Conservation (phyloP, 2,888 invertebrate species). For the Monoplex corrugatus region DNA sequence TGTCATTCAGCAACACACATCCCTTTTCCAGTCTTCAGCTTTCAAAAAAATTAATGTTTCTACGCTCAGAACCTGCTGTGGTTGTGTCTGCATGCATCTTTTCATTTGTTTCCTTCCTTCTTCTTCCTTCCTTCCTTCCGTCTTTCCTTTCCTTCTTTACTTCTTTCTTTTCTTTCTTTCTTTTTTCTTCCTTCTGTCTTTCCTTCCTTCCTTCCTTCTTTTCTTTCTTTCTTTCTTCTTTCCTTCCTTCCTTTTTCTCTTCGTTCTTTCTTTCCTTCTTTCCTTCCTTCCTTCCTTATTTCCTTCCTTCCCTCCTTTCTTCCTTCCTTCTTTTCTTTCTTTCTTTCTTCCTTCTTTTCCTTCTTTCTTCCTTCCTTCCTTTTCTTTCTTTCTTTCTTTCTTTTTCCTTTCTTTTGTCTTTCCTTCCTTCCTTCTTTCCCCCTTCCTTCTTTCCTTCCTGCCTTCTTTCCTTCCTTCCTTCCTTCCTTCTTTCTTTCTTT, state of each 20-base stretch:
- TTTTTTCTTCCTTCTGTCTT: not conserved
- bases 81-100: not conserved
- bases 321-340: not conserved
- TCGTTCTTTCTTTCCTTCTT: not conserved
- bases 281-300: not conserved
- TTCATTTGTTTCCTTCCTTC: not conserved
- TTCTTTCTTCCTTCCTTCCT: too few species aligned
- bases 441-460: too few species aligned
- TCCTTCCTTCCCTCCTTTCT: not conserved
- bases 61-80: too few species aligned
- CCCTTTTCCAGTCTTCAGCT: too few species aligned
- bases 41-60: too few species aligned
- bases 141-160: not conserved
- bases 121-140: not conserved
- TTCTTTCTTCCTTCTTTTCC: not conserved
- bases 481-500: too few species aligned
- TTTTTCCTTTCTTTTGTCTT: too few species aligned
- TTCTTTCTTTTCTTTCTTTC: not conserved
- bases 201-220: not conserved
- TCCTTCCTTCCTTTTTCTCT: not conserved
- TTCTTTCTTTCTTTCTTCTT: not conserved
- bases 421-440: too few species aligned
- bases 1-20: too few species aligned
- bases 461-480: too few species aligned
- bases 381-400: too few species aligned